Percentiles rank a stretch among this genome's conserved stretches.
Conservation (phyloP, 2,113 vertebrate species). For the Corythornis vintsioides region DNA sequence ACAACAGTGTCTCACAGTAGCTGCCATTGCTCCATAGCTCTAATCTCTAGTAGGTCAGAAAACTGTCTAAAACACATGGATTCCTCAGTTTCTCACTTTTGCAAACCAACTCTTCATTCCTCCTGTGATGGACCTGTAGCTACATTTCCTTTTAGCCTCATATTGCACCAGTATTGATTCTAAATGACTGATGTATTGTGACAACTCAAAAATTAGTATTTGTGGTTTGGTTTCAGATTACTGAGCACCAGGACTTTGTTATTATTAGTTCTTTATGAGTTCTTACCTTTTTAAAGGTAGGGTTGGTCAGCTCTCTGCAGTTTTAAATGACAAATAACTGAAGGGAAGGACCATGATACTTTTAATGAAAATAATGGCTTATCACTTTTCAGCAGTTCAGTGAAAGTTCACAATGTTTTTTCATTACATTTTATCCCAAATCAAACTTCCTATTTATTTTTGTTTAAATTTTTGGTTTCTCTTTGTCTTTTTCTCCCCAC, state of each 20-base stretch:
- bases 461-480: not conserved
- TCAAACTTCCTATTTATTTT: not conserved
- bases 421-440: not conserved
- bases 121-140: not conserved
- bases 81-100: not conserved
- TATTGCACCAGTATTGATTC: not conserved
- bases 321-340: not conserved
- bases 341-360: not conserved
- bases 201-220: not conserved
- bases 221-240: not conserved
- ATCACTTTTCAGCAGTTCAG: not conserved
- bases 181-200: not conserved
- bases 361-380: not conserved
- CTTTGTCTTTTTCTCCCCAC: not conserved
- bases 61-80: fast-evolving
- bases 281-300: not conserved
- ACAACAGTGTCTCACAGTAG: not conserved
- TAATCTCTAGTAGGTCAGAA: not conserved
- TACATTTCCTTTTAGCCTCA: not conserved
- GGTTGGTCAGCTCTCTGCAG: not conserved
- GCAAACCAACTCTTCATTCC: not conserved
- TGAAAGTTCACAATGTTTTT: not conserved
- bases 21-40: not conserved
- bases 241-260: not conserved
- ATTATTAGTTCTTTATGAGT: not conserved